Evolutionary conservation across 2,888 invertebrate genomes (phyloP).

Genomic region (Notocelia uddmanniana): DNA sequence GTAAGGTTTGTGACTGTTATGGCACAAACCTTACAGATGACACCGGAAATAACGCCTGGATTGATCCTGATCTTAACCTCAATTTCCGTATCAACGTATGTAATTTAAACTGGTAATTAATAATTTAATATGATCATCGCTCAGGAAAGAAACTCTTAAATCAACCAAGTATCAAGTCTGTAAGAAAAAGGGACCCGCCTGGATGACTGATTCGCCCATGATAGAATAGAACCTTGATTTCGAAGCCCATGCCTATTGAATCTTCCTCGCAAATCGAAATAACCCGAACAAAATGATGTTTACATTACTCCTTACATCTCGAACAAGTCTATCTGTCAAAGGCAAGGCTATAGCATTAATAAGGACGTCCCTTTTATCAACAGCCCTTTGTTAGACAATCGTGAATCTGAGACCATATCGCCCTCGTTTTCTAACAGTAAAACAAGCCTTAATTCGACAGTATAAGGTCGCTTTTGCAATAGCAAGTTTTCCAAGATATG

Average conservation of each 20-base stretch:
- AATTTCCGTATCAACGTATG: not conserved
- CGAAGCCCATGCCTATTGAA: slow-evolving; percentile 3
- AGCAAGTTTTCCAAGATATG: not conserved
- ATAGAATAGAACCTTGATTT: not conserved
- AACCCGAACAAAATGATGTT: slow-evolving; percentile 36
- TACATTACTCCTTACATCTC: slow-evolving; percentile 43
- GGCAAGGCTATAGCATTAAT: slow-evolving; percentile 38
- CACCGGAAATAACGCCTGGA: not conserved
- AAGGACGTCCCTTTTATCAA: slow-evolving; percentile 44
- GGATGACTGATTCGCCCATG: not conserved
- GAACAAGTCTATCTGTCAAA: slow-evolving; percentile 43
- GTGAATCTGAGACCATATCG: slow-evolving; percentile 7
- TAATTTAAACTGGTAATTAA: not conserved
- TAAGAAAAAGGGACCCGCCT: not conserved
- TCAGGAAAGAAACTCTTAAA: not conserved
- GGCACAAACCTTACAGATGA: not conserved
- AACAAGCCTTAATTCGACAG: not conserved
- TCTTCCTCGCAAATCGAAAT: slow-evolving; percentile 23
- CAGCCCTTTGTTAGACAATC: slow-evolving; percentile 37
- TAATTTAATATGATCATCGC: not conserved
- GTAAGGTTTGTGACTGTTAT: too few species aligned
- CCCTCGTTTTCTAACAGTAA: not conserved
- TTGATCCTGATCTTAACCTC: not conserved
- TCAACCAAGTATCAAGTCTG: not conserved
- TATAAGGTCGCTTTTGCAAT: not conserved